phyloP scores from a whole-genome alignment of 64 coral and sea anemone species.

The Stichodactyla helianthus region DNA sequence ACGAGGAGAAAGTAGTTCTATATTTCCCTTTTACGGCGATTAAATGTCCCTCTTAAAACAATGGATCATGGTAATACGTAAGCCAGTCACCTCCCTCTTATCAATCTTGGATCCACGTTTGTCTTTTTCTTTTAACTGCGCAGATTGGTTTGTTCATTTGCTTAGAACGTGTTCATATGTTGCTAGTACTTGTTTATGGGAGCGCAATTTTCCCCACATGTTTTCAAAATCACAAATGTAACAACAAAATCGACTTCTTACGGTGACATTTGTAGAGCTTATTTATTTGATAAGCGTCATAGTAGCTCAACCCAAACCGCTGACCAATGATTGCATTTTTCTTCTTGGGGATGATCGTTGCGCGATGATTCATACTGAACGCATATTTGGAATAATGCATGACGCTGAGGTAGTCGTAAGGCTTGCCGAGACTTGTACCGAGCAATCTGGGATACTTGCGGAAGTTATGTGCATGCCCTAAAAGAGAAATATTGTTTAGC shows the following conservation, averaged over 20 bases:
- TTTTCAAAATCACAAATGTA: neutral
- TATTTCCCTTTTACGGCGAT: no score
- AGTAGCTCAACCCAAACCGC: conserved; percentile 28
- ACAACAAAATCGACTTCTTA: neutral
- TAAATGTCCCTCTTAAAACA: no score
- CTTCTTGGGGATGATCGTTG: conserved; percentile 33
- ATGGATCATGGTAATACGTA: no score
- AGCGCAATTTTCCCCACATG: neutral
- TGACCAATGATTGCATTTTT: conserved; percentile 29
- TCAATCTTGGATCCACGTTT: no score
- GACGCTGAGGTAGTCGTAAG: conserved; percentile 54
- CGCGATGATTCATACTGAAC: conserved; percentile 18
- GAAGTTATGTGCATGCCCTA: conserved; percentile 43
- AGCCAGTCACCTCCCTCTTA: no score
- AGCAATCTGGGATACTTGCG: conserved; percentile 27
- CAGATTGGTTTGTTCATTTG: no score
- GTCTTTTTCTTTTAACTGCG: no score
- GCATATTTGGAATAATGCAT: conserved; percentile 51
- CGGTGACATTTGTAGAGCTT: conserved; percentile 40
- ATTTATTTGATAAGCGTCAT: conserved; percentile 47
- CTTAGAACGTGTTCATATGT: neutral
- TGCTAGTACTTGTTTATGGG: no score
- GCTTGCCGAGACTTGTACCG: conserved; percentile 44
- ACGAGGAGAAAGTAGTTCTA: no score
- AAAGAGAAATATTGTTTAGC: neutral